These are phyloP conservation scores for Psilopsiagon aymara DNA, from an alignment of 2,113 vertebrate species.

Conservation along the genomic window DNA sequence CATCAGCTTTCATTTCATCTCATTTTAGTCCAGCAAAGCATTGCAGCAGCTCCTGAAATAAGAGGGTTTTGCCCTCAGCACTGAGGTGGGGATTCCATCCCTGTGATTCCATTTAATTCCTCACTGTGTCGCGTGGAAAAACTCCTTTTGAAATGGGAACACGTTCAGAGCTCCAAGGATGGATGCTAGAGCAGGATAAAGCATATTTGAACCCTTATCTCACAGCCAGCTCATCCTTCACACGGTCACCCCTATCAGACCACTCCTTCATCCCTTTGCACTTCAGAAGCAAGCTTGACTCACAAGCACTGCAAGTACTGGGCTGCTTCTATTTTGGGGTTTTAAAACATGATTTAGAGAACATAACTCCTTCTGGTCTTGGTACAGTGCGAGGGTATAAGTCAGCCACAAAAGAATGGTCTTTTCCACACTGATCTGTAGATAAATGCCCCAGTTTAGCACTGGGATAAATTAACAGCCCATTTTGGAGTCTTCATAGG, in stretches of 20 bases:
- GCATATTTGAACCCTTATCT: background rate
- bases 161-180: background rate
- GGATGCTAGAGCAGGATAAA: background rate
- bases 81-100: background rate
- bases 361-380: background rate
- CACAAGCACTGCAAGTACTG: background rate
- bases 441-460: background rate
- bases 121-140: fast-evolving
- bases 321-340: background rate
- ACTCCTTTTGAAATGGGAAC: background rate
- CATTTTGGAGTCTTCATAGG: background rate
- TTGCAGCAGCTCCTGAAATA: background rate
- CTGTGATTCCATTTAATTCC: background rate
- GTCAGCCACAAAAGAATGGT: background rate
- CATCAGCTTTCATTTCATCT: background rate
- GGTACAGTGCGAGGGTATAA: fast-evolving
- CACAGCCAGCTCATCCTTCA: background rate
- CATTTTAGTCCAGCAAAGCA: background rate
- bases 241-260: fast-evolving
- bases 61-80: background rate
- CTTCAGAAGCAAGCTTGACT: background rate
- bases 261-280: background rate
- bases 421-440: background rate
- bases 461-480: background rate
- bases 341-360: background rate